Percentiles rank a stretch among this genome's conserved stretches.
These are phyloP conservation scores for Gastrophryne carolinensis DNA, from an alignment of 2,797 vertebrate genomes.

Conservation along the genomic window DNA sequence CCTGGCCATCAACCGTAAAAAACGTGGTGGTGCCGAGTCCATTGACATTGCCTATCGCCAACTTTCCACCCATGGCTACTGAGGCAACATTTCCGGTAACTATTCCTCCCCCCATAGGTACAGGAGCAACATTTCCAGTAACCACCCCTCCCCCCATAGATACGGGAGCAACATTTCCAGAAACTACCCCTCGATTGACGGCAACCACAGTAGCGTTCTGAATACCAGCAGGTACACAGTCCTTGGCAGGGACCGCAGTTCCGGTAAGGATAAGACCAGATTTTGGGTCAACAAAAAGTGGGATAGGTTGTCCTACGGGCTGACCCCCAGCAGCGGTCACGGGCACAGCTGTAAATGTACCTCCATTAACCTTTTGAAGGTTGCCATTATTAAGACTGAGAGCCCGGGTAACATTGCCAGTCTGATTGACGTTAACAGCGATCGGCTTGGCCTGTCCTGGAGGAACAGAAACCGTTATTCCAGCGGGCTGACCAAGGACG, in stretches of 20 bases:
- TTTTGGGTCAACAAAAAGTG: conserved; percentile 40
- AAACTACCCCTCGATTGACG: conserved; percentile 8
- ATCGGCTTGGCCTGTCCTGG: conserved; percentile 14
- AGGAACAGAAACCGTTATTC: background rate
- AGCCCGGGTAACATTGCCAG: background rate
- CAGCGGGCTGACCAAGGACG: conserved; percentile 23
- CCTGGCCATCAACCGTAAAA: background rate
- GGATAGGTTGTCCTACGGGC: background rate
- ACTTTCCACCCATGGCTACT: conserved; percentile 22
- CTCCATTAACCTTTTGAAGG: background rate
- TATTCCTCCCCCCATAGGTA: no score
- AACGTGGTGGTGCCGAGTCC: conserved; percentile 2
- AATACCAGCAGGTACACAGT: conserved; percentile 15
- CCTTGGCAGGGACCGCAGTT: conserved; percentile 30
- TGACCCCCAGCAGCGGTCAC: background rate
- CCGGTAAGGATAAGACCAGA: conserved; percentile 35
- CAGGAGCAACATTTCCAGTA: conserved; percentile 16
- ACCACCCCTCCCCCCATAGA: conserved; percentile 18
- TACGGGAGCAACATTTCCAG: conserved; percentile 23
- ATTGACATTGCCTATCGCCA: conserved; percentile 20
- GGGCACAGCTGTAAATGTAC: conserved; percentile 8
- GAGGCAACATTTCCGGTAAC: conserved; percentile 8
- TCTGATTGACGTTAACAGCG: conserved; percentile 12
- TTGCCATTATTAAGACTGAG: conserved; percentile 13
- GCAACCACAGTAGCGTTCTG: conserved; percentile 33